Conservation (phyloP, 1,140 invertebrate species). For the Brevipalpus yothersi region DNA sequence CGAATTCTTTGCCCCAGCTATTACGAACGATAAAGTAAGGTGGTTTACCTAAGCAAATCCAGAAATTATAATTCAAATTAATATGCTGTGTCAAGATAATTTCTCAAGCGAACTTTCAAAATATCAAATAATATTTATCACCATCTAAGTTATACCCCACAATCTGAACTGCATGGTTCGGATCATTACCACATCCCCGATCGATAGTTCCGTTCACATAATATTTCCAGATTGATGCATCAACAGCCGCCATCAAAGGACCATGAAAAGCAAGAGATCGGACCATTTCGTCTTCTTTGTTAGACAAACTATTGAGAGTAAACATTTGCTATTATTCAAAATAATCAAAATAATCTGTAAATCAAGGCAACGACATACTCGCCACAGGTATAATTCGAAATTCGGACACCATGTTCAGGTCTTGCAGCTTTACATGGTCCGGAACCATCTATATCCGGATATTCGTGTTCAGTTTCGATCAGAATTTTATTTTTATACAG, state of each 20-base stretch:
- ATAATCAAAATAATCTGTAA: neutral
- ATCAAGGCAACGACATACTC: slow-evolving; percentile 19
- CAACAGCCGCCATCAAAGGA: slow-evolving; percentile 49
- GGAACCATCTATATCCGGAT: slow-evolving; percentile 35
- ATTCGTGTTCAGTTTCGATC: slow-evolving; percentile 31
- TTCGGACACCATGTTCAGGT: slow-evolving; percentile 13
- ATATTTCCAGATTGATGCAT: slow-evolving; percentile 61
- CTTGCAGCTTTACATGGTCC: slow-evolving; percentile 26
- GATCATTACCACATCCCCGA: slow-evolving; percentile 17
- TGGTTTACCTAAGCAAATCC: slow-evolving; percentile 22
- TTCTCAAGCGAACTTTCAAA: neutral
- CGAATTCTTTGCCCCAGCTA: slow-evolving; percentile 54
- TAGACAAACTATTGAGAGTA: slow-evolving; percentile 28
- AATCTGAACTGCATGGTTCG: slow-evolving; percentile 56
- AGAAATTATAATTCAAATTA: neutral
- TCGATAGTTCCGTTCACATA: slow-evolving; percentile 64
- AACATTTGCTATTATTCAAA: slow-evolving; percentile 7
- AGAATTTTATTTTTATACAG: slow-evolving; percentile 29
- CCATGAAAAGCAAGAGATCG: slow-evolving; percentile 35
- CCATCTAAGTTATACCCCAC: slow-evolving; percentile 52
- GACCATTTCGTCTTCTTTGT: slow-evolving; percentile 37
- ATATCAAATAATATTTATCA: slow-evolving; percentile 1
- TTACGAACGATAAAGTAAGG: slow-evolving; percentile 65
- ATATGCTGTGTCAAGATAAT: neutral
- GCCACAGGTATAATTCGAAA: slow-evolving; percentile 25